Evolutionary conservation across 2,113 vertebrate genomes (phyloP).

Genomic region (Chaetura pelagica): DNA sequence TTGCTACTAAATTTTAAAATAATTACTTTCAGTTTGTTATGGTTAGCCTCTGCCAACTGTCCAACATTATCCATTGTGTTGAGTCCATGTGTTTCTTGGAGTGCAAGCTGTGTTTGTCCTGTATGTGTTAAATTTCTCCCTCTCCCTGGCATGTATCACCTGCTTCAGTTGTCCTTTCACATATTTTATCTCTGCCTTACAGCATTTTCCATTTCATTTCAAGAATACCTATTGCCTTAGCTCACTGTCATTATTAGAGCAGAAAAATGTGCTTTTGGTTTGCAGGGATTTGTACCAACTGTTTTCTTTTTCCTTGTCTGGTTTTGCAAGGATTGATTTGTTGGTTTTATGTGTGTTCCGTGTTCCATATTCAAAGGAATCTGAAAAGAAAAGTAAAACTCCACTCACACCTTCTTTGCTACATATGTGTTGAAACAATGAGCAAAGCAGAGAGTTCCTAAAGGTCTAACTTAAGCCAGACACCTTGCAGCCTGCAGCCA

Average conservation of each 20-base stretch:
- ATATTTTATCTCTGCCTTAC: not conserved
- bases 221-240: not conserved
- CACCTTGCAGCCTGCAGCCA: not conserved
- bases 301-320: not conserved
- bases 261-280: not conserved
- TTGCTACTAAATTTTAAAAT: not conserved
- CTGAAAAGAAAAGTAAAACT: not conserved
- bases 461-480: not conserved
- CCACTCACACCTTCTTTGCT: not conserved
- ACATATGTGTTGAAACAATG: not conserved
- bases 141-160: not conserved
- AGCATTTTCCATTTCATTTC: not conserved
- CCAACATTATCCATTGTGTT: not conserved
- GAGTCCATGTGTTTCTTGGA: not conserved
- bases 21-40: not conserved
- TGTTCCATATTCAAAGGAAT: not conserved
- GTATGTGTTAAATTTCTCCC: not conserved
- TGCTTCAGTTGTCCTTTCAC: not conserved
- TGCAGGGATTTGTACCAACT: not conserved
- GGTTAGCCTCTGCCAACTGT: not conserved
- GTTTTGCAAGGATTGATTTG: not conserved
- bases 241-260: not conserved
- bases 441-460: not conserved
- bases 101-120: not conserved
- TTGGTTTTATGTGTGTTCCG: not conserved